Conservation (phyloP, 2,888 invertebrate genomes). For the Lagria hirta region DNA sequence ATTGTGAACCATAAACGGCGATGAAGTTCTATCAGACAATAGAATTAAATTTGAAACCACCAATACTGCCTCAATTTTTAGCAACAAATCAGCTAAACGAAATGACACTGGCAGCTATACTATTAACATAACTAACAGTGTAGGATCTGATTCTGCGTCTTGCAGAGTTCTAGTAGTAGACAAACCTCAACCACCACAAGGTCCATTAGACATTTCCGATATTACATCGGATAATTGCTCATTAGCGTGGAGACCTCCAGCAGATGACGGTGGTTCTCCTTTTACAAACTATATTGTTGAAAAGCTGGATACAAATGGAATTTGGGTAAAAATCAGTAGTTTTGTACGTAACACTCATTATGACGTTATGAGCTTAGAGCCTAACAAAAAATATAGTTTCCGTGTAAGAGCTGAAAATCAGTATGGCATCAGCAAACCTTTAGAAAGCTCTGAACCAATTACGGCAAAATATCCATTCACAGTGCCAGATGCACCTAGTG, state of each 20-base stretch:
- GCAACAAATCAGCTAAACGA: constrained; percentile 85
- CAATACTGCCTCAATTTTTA: constrained; percentile 77
- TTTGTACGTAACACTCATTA: constrained; percentile 91
- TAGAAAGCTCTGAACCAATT: constrained; percentile 84
- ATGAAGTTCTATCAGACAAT: constrained; percentile 76
- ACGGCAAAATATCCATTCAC: constrained; percentile 97
- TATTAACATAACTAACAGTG: constrained; percentile 83
- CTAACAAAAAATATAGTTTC: constrained; percentile 90
- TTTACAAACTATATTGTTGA: constrained; percentile 97
- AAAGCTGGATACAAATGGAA: constrained; percentile 82
- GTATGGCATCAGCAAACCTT: constrained; percentile 91
- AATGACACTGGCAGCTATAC: constrained; percentile 93
- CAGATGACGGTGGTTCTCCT: constrained; percentile 94
- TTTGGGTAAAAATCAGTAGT: constrained; percentile 87
- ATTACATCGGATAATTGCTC: constrained; percentile 96
- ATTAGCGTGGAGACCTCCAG: constrained; percentile 90
- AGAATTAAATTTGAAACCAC: constrained; percentile 86
- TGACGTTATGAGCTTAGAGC: constrained; percentile 93
- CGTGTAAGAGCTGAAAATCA: constrained; percentile 97
- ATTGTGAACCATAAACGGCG: constrained; percentile 87
- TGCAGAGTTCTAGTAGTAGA: constrained; percentile 85
- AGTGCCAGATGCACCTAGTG: constrained; percentile 89
- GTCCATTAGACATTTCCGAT: constrained; percentile 86
- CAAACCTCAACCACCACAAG: constrained; percentile 85
- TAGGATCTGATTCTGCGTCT: constrained; percentile 88